These are phyloP conservation scores for Hydra vulgaris DNA, from an alignment of 30 jellyfish, hydroid and myxozoan genomes.

Conservation along the genomic window DNA sequence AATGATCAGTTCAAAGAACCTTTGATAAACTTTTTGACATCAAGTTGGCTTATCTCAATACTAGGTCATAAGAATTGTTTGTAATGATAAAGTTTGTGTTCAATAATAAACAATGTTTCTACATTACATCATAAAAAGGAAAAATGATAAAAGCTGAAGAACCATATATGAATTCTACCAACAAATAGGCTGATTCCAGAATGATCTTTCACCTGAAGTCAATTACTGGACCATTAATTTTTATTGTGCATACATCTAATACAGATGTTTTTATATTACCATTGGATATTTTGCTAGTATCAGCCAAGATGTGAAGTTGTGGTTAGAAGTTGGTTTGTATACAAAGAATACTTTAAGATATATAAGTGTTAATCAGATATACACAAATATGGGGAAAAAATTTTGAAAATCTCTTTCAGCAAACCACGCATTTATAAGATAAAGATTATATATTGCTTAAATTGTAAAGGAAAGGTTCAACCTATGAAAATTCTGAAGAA, in stretches of 20 bases:
- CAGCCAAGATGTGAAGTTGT: neutral
- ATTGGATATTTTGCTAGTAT: neutral
- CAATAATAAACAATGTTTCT: neutral
- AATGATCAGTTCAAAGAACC: no score
- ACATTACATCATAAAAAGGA: neutral
- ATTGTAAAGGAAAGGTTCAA: neutral
- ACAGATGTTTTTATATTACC: neutral
- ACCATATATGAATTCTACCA: neutral
- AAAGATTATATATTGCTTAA: neutral
- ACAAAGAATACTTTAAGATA: neutral
- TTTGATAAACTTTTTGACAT: no score
- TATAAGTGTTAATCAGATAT: neutral
- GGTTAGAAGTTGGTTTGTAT: no score
- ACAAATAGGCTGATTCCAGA: slow-evolving; percentile 2
- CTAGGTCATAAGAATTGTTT: no score
- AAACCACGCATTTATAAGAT: neutral
- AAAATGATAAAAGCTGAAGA: slow-evolving; percentile 1
- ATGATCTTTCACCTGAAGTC: slow-evolving; percentile 6
- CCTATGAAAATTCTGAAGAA: neutral
- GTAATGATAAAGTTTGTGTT: neutral
- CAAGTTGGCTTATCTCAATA: no score
- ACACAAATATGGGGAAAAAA: neutral
- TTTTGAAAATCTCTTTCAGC: slow-evolving; percentile 1
- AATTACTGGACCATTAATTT: neutral
- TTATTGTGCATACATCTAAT: slow-evolving; percentile 2